Evolutionary conservation across 2,113 vertebrate genomes (phyloP), one percentile per base, ranked within the genome.

Genomic region (Rhinolophus sinicus): DNA sequence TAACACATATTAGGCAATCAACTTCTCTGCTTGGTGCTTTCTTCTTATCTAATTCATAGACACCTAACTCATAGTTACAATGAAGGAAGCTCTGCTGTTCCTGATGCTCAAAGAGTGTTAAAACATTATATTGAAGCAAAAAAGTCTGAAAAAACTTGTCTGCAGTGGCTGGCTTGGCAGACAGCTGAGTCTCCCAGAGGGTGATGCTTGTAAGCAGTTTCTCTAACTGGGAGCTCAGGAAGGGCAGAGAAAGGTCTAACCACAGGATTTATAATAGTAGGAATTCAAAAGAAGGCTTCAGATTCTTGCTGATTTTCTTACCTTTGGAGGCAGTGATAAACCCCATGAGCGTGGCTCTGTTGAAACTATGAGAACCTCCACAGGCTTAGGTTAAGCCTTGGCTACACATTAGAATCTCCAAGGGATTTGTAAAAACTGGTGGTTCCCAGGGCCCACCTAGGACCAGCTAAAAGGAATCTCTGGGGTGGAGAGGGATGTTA

Each of bases 251-350:
- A 13, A 52, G 33, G 4, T 58, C 72, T 62, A 26, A 13, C 54
- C 21, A 8, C 30, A 13, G 21, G 5, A 9, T 47, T 88, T 14
- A 0, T 0, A 4, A 14, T 22, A 65, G 33, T 16, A 35, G 5
- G 35, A 76, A 85, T 78, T 54, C 82, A 54, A 58, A 93, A n/a
- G 6, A 5, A 22, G 38, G 28, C n/a, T 81, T 81, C 16, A 13
- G n/a, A 22, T 33, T 82, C 60, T 64, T 50, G 52, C 21, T 90
- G 44, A 56, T 47, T 84, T 65, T 75, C 62, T 78, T 44, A 38
- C 8, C 21, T 62, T 72, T 14, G 4, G 1, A 67, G 56, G 70
- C 14, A 56, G 18, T 16, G 11, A n/a, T 58, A 62, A 91, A 14
- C 18, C 13, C 8, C 13, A 10, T n/a, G 16, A 90, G 38, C 24